These are phyloP conservation scores for Festucalex cinctus DNA, from an alignment of 2,113 vertebrate genomes.

Conservation along the genomic window DNA sequence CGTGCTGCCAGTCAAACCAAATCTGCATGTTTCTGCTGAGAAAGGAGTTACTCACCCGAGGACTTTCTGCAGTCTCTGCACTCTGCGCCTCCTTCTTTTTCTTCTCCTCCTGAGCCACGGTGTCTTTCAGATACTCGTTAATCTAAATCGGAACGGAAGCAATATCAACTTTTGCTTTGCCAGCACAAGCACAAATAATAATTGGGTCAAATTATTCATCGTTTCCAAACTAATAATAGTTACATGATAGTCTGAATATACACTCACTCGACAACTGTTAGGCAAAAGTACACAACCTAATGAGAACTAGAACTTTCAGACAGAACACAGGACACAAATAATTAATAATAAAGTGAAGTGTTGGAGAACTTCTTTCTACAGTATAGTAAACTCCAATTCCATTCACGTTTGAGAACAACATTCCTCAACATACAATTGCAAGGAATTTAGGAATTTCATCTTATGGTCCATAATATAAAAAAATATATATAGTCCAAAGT, in stretches of 20 bases:
- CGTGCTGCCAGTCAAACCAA: slow-evolving; percentile 18
- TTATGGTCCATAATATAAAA: too few species aligned
- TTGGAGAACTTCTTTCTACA: too few species aligned
- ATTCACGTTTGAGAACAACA: too few species aligned
- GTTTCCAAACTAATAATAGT: not conserved
- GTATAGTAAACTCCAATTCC: too few species aligned
- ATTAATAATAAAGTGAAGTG: not conserved
- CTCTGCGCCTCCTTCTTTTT: slow-evolving; percentile 80
- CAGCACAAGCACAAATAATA: not conserved
- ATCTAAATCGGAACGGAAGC: slow-evolving; percentile 70
- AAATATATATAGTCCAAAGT: too few species aligned
- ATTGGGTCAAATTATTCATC: not conserved
- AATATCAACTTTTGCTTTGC: not conserved
- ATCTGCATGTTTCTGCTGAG: slow-evolving; percentile 8
- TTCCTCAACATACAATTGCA: too few species aligned
- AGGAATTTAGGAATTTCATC: too few species aligned
- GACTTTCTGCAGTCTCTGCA: slow-evolving; percentile 80
- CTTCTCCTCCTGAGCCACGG: slow-evolving; percentile 86
- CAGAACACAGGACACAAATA: not conserved
- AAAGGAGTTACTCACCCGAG: slow-evolving; percentile 77
- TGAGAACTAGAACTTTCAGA: not conserved
- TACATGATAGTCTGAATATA: not conserved
- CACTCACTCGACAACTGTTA: not conserved
- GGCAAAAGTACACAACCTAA: not conserved
- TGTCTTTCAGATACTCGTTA: slow-evolving; percentile 91